Evolutionary conservation across 2,888 invertebrate genomes (phyloP).

Genomic region (Drosophila percnosoma): DNA sequence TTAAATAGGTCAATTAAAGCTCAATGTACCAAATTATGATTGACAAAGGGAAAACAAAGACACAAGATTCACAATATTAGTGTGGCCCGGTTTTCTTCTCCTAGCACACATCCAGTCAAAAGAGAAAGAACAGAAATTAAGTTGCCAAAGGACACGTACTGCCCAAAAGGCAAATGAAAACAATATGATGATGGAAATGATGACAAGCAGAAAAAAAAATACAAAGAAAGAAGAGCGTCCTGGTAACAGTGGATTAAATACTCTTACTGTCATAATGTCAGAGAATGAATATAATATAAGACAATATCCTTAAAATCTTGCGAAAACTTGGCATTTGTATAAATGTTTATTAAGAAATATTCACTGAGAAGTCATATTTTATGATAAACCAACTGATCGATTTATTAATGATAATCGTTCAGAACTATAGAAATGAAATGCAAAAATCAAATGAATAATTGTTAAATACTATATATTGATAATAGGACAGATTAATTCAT

Average conservation of each 20-base stretch:
- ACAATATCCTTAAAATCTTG: background rate
- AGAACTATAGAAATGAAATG: background rate
- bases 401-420: background rate
- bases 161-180: conserved; percentile 57
- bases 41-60: conserved; percentile 52
- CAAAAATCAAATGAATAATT: background rate
- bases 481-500: background rate
- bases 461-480: background rate
- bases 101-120: background rate
- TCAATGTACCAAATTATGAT: conserved; percentile 67
- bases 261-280: background rate
- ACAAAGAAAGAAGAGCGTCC: background rate
- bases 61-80: conserved; percentile 55
- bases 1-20: conserved; percentile 69
- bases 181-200: conserved; percentile 52
- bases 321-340: background rate
- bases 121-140: conserved; percentile 60
- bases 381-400: background rate
- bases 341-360: background rate
- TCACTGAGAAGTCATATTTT: background rate
- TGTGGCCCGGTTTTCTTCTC: conserved; percentile 57
- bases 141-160: conserved; percentile 55
- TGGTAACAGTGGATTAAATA: background rate
- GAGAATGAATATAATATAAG: background rate
- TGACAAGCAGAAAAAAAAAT: conserved; percentile 31